Base-by-base conservation (phyloP, 2,888 invertebrate genomes). In the Drosophila testacea region DNA sequence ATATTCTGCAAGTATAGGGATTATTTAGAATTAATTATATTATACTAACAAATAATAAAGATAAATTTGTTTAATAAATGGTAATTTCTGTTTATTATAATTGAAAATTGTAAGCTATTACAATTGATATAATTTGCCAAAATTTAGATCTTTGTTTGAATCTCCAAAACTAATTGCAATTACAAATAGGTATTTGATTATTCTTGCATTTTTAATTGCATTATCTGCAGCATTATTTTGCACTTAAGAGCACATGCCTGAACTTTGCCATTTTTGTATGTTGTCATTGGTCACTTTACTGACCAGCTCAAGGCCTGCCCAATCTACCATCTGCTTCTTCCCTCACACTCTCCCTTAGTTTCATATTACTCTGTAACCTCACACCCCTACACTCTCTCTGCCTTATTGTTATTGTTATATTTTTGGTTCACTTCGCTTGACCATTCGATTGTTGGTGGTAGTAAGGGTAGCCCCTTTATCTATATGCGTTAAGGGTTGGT, bases 281-380 rank as follows among this genome's bases (percentile, higher is more conserved):
- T 47, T 13, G 7, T 62, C 55, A 44, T 55, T 56, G 42, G 44
- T 27, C 50, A 50, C 11, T 73, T 52, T 36, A 82, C 69, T 88
- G 85, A 79, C 87, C 81, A 81, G 84, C 69, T 74, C 76, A 83
- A 69, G 71, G 69, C 46, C 65, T 59, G 57, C 16, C 51, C 48
- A 22, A 34, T 32, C 36, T 55, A 11, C 22, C 52, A 34, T 13
- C 27, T 39, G 16, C 41, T 51, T 36, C 22, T 41, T 38, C 22
- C 46, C 39, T 30, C 39, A 48, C 48, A 30, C 39, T 47, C 16
- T 48, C 39, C 41, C 50, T 6, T 36, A 9, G 13, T 7, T 32
- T 22, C 3, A 22, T 22, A 22, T 22, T 22, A 22, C 22, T 22
- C 10, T 16, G n/a, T 46, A 50, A 6, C 0, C 11, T 7, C 0